Percentiles rank a stretch among this genome's conserved stretches.
phyloP scores from a whole-genome alignment of 2,888 invertebrate genomes.

The Steinernema hermaphroditum region DNA sequence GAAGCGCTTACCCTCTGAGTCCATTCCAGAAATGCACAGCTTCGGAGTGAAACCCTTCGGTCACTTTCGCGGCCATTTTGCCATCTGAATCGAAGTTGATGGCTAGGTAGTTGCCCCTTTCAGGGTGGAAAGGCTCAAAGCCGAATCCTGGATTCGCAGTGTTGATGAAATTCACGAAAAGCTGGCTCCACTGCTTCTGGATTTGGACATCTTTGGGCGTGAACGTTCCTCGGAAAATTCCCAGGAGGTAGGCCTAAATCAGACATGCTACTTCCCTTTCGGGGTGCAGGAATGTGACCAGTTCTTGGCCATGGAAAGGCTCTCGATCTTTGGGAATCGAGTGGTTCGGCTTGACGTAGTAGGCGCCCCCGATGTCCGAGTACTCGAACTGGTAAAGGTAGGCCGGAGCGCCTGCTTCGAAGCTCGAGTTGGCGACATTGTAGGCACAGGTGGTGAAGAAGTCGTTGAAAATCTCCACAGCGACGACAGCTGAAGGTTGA shows the following conservation, averaged over 20 bases:
- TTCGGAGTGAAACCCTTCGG: not conserved
- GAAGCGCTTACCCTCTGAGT: not conserved
- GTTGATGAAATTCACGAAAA: not conserved
- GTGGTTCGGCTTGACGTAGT: not conserved
- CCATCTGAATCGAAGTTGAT: not conserved
- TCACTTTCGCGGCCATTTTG: not conserved
- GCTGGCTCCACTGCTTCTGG: not conserved
- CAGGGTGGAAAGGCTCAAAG: not conserved
- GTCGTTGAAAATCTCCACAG: slow-evolving; percentile 24
- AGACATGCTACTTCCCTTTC: no score
- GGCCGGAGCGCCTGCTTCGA: not conserved
- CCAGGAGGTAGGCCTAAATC: not conserved
- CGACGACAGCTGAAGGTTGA: not conserved
- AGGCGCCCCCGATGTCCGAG: slow-evolving; percentile 29
- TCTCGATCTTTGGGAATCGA: not conserved
- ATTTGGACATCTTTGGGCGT: not conserved
- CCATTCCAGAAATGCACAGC: not conserved
- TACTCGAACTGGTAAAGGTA: slow-evolving; percentile 33
- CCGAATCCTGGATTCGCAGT: not conserved
- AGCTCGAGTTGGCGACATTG: not conserved
- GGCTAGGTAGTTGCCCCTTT: not conserved
- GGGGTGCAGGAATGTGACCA: slow-evolving; percentile 9
- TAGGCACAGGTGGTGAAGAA: slow-evolving; percentile 11
- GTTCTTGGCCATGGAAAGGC: slow-evolving; percentile 32
- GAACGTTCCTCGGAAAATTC: not conserved